Evolutionary conservation across 2,888 invertebrate species (phyloP), one percentile per base, ranked within the genome.

Genomic region (Mythimna albipuncta): DNA sequence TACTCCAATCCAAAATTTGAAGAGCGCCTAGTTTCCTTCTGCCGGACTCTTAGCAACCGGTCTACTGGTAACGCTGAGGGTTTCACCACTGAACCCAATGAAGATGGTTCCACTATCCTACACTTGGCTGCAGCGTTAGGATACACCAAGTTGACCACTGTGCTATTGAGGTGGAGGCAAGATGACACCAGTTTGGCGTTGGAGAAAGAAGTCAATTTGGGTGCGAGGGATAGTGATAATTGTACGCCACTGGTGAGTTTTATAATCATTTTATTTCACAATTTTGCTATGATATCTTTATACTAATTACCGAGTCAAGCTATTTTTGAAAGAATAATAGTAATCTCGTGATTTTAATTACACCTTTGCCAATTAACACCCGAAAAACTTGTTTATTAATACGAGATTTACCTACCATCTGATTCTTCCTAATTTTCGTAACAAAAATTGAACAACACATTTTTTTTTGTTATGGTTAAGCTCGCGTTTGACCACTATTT

Each of bases 81-180:
- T 88, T 95, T 95, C 64, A 94, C 95, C 19, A 94, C 94, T 0
- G 96, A 95, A 59, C 95, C 95, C 19, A 94, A 93, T 3, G 96
- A 96, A 82, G 96, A 96, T 44, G 91, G 91, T 3, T 95, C 99
- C 94, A 98, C 98, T 0, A 96, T 99, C 62, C 96, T 99, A 11
- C 99, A 99, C 92, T 95, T 99, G 86, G 98, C 99, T 50, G 99
- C 99, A 11, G 98, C 98, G 19, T 96, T 99, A 66, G 99, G 99
- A 5, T 99, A 98, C 89, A 97, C 98, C 1, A 97, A 98, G 89
- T 95, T 99, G 63, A 98, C 98, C 6, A 98, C 98, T 82, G 98
- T 98, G 4, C 97, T 99, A 93, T 95, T 99, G 68, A 98, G 98
- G 87, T 99, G 99, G 99, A 97, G 98, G 73, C 97, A 98, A 50